phyloP scores from a whole-genome alignment of 53 echinoderm and acorn worm species.

The Stichopus horrens region DNA sequence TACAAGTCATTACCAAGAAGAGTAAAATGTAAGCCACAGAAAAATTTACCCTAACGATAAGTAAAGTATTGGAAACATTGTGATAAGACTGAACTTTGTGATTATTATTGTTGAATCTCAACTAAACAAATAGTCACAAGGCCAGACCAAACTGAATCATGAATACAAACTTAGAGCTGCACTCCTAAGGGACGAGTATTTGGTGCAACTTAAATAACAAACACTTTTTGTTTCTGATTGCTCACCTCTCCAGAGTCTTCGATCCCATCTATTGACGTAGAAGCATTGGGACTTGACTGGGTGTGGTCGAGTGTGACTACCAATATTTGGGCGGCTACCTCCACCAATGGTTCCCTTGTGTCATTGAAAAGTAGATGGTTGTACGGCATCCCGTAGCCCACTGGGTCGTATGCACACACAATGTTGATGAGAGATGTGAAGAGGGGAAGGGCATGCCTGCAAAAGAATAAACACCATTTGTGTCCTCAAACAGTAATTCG shows the following conservation, averaged over 20 bases:
- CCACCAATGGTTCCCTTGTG: conserved; percentile 92
- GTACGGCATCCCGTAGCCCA: conserved; percentile 93
- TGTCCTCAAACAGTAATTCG: background rate
- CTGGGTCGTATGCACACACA: conserved; percentile 92
- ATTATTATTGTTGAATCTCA: no score
- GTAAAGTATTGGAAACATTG: no score
- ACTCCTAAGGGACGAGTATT: no score
- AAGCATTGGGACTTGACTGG: conserved; percentile 52
- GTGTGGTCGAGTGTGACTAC: conserved; percentile 97
- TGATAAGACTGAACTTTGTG: no score
- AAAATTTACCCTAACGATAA: no score
- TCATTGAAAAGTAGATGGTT: conserved; percentile 93
- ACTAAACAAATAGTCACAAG: no score
- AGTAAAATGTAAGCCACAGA: no score
- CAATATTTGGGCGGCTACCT: conserved; percentile 95
- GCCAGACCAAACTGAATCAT: no score
- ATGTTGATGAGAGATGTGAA: conserved; percentile 94
- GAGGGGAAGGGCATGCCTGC: conserved; percentile 95
- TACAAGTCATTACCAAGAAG: no score
- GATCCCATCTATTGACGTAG: conserved; percentile 66
- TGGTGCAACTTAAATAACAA: no score
- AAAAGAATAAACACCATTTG: background rate
- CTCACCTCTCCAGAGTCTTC: conserved; percentile 48
- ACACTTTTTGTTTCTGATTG: no score
- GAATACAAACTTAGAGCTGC: no score